phyloP scores from a whole-genome alignment of 1,140 invertebrate genomes.

The Chrysoperla carnea region DNA sequence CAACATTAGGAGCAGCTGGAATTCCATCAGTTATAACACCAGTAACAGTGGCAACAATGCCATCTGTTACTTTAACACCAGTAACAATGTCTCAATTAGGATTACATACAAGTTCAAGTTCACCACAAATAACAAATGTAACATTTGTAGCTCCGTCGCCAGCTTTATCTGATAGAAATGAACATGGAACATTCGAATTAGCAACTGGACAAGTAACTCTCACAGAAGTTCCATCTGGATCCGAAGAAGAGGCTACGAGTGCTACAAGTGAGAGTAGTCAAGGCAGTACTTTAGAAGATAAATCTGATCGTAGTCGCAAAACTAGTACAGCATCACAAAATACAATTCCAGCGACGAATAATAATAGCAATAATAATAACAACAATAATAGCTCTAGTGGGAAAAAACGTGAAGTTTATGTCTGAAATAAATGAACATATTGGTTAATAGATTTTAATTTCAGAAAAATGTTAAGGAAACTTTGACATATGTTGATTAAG shows the following conservation, averaged over 20 bases:
- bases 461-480: background rate
- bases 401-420: slow-evolving; percentile 35
- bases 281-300: slow-evolving; percentile 2
- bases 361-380: slow-evolving; percentile 18
- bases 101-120: slow-evolving; percentile 19
- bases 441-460: too few relatives aligned
- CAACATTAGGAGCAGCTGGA: slow-evolving; percentile 30
- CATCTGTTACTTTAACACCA: slow-evolving; percentile 20
- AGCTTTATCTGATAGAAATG: slow-evolving; percentile 1
- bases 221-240: slow-evolving; percentile 16
- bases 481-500: background rate
- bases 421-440: slow-evolving; percentile 13
- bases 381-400: slow-evolving; percentile 16
- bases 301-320: slow-evolving; percentile 13
- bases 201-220: slow-evolving; percentile 3
- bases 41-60: slow-evolving; percentile 21
- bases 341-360: slow-evolving; percentile 16
- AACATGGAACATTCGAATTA: background rate
- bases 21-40: slow-evolving; percentile 35
- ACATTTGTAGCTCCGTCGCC: slow-evolving; percentile 11
- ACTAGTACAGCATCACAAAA: slow-evolving; percentile 18
- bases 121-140: slow-evolving; percentile 21
- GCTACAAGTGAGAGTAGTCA: slow-evolving; percentile 10
- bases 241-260: slow-evolving; percentile 19
- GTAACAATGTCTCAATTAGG: slow-evolving; percentile 25